Percentiles rank a stretch among this genome's conserved stretches.
These are phyloP conservation scores for Cantharis nigra DNA, from an alignment of 2,888 invertebrate genomes.

Conservation along the genomic window DNA sequence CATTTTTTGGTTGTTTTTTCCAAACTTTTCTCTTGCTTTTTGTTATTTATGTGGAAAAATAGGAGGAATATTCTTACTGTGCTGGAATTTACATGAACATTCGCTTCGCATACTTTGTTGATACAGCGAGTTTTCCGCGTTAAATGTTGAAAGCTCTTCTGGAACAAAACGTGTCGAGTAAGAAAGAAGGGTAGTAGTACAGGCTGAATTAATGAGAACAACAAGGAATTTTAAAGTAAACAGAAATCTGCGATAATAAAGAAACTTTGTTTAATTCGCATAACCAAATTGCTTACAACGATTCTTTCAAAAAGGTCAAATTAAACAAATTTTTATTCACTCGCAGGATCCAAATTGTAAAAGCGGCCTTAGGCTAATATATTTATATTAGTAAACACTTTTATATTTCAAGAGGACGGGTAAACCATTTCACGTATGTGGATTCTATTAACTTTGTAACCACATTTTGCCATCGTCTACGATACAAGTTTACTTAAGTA, in stretches of 20 bases:
- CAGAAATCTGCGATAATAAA: background rate
- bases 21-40: background rate
- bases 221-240: background rate
- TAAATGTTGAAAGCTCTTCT: background rate
- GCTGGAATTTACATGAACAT: background rate
- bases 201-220: background rate
- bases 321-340: background rate
- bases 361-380: background rate
- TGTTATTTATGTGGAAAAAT: background rate
- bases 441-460: background rate
- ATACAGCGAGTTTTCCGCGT: background rate
- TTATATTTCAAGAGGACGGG: background rate
- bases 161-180: constrained; percentile 1
- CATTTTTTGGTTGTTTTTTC: background rate
- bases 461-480: background rate
- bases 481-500: background rate
- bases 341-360: background rate
- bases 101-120: background rate
- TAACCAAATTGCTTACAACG: background rate
- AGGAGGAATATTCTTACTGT: background rate
- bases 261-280: background rate
- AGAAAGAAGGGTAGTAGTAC: background rate
- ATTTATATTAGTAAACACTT: background rate
- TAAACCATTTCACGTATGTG: background rate
- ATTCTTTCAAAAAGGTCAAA: background rate